Evolutionary conservation across 2,797 vertebrate genomes (phyloP).

Genomic region (Decapterus maruadsi): DNA sequence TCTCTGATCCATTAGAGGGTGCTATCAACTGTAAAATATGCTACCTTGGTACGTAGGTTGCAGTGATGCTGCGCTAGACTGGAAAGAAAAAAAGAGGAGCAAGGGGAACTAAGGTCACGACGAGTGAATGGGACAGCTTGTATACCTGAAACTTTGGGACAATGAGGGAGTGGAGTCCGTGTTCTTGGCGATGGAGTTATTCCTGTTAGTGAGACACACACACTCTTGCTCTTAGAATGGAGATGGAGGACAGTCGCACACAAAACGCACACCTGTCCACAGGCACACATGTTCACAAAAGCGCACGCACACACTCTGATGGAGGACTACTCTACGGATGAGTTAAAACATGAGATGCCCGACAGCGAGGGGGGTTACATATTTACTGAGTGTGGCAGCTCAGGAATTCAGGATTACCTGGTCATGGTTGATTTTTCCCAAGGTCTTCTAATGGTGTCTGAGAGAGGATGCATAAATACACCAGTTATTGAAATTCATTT

Average conservation of each 20-base stretch:
- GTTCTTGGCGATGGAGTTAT: constrained; percentile 84
- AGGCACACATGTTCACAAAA: constrained; percentile 25
- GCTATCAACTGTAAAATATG: constrained; percentile 50
- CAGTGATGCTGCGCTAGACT: constrained; percentile 39
- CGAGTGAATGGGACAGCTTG: constrained; percentile 60
- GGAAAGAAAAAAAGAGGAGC: constrained; percentile 41
- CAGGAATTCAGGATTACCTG: constrained; percentile 75
- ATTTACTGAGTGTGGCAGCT: background rate
- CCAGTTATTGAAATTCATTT: background rate
- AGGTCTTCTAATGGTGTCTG: constrained; percentile 83
- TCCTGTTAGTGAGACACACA: constrained; percentile 88
- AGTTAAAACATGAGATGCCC: constrained; percentile 37
- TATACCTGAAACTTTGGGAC: constrained; percentile 82
- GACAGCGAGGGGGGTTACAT: constrained; percentile 1
- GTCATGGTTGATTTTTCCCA: constrained; percentile 85
- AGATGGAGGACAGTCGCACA: constrained; percentile 59
- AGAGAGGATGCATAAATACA: constrained; percentile 32
- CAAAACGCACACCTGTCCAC: constrained; percentile 32
- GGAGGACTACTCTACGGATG: constrained; percentile 26
- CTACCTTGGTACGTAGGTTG: constrained; percentile 13
- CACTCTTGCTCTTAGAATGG: constrained; percentile 75
- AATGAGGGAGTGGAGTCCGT: constrained; percentile 81
- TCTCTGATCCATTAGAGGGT: constrained; percentile 69
- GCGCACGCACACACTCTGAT: constrained; percentile 36
- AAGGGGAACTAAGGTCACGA: constrained; percentile 45